phyloP scores from a whole-genome alignment of 2,888 invertebrate species.

The Cinara cedri region DNA sequence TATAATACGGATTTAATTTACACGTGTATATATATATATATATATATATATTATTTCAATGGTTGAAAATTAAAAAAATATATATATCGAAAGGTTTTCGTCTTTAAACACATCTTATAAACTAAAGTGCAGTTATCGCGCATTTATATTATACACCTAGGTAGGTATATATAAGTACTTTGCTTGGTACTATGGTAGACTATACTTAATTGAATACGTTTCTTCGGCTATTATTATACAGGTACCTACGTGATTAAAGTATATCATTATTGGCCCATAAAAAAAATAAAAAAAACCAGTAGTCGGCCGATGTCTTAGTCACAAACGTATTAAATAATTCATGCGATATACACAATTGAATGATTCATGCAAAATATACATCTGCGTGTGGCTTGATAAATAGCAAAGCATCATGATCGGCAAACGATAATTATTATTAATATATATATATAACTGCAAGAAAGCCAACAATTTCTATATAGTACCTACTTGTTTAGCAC shows the following conservation, averaged over 20 bases:
- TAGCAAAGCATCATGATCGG: conserved; percentile 2
- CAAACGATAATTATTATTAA: conserved; percentile 22
- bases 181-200: neutral
- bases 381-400: neutral
- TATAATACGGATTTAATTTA: neutral
- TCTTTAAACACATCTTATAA: too few species aligned
- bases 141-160: too few species aligned
- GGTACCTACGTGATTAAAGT: neutral
- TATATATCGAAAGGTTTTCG: neutral
- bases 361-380: conserved; percentile 5
- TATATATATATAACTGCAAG: conserved; percentile 2
- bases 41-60: neutral
- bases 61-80: neutral
- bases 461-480: conserved; percentile 27
- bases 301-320: neutral
- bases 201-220: neutral
- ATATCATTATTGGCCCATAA: conserved; percentile 23
- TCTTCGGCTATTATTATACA: neutral
- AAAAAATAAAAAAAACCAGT: conserved; percentile 23
- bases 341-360: conserved; percentile 9
- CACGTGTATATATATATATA: too few species aligned
- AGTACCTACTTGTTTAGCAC: neutral
- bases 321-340: conserved; percentile 16
- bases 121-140: too few species aligned
- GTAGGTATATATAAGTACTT: too few species aligned